These are phyloP conservation scores for Piaya cayana DNA, from an alignment of 2,113 vertebrate species.

Conservation along the genomic window DNA sequence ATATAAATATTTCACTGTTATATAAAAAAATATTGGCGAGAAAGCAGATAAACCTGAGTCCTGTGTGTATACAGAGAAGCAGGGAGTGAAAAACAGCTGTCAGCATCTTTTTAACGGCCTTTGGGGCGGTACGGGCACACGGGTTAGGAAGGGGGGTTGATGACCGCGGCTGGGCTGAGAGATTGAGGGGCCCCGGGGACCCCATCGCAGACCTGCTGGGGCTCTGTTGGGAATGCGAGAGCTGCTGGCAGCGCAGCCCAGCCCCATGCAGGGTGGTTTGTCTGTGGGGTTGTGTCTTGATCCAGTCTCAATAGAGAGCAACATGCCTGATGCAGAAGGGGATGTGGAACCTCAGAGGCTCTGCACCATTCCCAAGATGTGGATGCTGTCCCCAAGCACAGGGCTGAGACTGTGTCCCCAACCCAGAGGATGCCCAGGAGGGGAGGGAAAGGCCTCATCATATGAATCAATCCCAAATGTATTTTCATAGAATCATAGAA, in stretches of 20 bases:
- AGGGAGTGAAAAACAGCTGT: constrained; percentile 50
- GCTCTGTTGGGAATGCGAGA: fast-evolving
- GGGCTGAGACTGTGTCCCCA: not conserved
- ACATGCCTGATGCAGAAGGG: fast-evolving
- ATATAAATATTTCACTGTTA: constrained; percentile 64
- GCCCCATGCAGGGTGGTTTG: fast-evolving
- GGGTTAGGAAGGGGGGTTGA: not conserved
- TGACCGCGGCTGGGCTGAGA: not conserved
- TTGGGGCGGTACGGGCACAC: fast-evolving
- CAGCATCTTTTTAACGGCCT: constrained; percentile 45
- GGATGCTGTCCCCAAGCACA: not conserved
- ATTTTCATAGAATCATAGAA: too few relatives aligned
- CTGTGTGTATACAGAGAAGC: constrained; percentile 49
- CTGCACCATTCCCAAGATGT: not conserved
- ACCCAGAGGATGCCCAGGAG: not conserved
- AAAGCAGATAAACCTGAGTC: constrained; percentile 35
- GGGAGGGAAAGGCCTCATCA: fast-evolving
- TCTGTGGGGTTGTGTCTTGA: not conserved
- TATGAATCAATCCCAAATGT: not conserved
- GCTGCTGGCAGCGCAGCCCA: fast-evolving
- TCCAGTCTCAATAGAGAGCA: fast-evolving
- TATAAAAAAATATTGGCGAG: constrained; percentile 60
- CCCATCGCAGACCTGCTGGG: fast-evolving
- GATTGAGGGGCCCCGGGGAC: fast-evolving
- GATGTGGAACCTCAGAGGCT: not conserved